A percentile compares a stretch with the other conserved stretches of the same genome.
These are phyloP conservation scores for Opisthocomus hoazin DNA, from an alignment of 2,113 vertebrate species.

Conservation along the genomic window DNA sequence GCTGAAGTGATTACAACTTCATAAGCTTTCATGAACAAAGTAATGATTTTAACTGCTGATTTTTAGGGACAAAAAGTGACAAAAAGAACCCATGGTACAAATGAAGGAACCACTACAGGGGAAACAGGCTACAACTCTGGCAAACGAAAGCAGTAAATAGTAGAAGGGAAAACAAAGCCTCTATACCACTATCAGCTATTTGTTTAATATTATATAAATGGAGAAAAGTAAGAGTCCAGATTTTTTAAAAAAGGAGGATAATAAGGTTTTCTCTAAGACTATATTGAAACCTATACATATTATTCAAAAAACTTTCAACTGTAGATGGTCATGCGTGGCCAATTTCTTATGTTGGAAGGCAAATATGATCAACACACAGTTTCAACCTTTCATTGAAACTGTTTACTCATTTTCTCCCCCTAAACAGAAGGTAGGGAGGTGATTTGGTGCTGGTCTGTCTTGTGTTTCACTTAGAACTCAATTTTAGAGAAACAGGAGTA, in stretches of 20 bases:
- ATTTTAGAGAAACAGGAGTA: not conserved
- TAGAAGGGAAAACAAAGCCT: not conserved
- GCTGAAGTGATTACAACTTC: not conserved
- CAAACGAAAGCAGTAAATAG: not conserved
- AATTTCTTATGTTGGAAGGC: not conserved
- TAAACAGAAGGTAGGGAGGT: not conserved
- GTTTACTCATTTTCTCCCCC: not conserved
- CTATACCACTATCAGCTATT: not conserved
- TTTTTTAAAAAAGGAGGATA: not conserved
- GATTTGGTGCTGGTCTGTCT: not conserved
- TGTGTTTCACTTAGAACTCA: not conserved
- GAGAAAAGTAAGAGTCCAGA: not conserved
- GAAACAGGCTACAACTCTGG: not conserved
- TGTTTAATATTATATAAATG: not conserved
- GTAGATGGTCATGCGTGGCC: not conserved
- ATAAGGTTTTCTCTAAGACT: not conserved
- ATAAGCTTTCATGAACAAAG: not conserved
- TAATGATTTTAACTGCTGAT: not conserved
- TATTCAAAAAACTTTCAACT: not conserved
- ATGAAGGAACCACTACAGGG: not conserved
- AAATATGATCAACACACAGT: not conserved
- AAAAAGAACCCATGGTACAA: not conserved
- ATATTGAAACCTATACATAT: not conserved
- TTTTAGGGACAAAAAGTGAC: not conserved
- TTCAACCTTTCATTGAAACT: not conserved